A percentile compares a stretch with the other conserved stretches of the same genome.
Conservation (phyloP, 1,140 invertebrate genomes). For the Drosophila fuyamai region DNA sequence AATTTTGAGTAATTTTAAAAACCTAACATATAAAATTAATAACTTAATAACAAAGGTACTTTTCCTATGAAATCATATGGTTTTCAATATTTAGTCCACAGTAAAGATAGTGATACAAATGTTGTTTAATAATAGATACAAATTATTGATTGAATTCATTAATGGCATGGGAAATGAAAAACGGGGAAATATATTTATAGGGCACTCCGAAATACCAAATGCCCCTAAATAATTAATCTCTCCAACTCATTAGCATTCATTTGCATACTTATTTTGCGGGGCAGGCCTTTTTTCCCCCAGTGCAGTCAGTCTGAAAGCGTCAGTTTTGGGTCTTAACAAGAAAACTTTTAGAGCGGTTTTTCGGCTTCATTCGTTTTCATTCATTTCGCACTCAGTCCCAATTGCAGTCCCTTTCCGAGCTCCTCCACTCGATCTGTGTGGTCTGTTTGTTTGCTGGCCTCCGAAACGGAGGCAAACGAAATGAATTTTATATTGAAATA, state of each 20-base stretch:
- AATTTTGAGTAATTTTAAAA: too few species aligned
- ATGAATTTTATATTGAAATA: conserved; percentile 83
- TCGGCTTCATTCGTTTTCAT: conserved; percentile 64
- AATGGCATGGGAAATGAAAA: too few species aligned
- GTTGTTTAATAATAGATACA: too few species aligned
- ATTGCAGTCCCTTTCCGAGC: background rate
- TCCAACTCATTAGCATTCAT: background rate
- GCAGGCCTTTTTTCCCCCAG: background rate
- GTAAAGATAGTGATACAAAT: too few species aligned
- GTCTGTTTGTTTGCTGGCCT: conserved; percentile 32
- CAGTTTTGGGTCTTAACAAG: conserved; percentile 62
- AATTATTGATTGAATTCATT: too few species aligned
- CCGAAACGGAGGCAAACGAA: conserved; percentile 60
- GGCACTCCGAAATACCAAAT: too few species aligned
- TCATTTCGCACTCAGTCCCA: conserved; percentile 48
- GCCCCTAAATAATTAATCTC: background rate
- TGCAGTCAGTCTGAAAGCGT: conserved; percentile 6
- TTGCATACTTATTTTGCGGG: background rate
- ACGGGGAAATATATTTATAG: too few species aligned
- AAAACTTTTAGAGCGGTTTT: conserved; percentile 66
- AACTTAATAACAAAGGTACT: too few species aligned
- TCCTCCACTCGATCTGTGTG: conserved; percentile 23
- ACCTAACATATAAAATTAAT: too few species aligned
- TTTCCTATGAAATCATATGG: too few species aligned
- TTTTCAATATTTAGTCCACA: background rate